Evolutionary conservation across 2,113 vertebrate genomes (phyloP).

Genomic region (Tricholaema leucomelas): DNA sequence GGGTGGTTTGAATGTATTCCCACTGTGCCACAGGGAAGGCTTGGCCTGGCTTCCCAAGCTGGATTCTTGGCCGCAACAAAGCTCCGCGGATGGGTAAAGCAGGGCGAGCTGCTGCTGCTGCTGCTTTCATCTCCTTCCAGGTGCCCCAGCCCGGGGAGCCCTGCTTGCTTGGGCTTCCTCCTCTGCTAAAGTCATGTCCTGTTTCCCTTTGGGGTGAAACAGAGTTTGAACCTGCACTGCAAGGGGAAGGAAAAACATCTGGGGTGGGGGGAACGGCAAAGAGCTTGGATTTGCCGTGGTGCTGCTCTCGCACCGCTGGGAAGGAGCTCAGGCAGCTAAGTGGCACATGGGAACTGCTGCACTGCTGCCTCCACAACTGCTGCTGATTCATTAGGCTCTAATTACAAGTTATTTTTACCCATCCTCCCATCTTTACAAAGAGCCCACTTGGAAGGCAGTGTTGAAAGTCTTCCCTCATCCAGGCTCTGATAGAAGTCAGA

Average conservation of each 20-base stretch:
- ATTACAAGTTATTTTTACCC: slow-evolving; percentile 56
- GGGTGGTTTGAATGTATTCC: slow-evolving; percentile 33
- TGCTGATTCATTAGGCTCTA: slow-evolving; percentile 51
- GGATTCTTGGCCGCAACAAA: neutral
- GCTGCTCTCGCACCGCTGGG: neutral
- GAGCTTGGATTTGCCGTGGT: fast-evolving
- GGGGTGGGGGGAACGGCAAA: neutral
- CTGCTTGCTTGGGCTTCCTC: neutral
- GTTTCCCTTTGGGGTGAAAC: neutral
- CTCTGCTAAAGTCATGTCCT: neutral
- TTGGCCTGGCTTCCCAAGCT: neutral
- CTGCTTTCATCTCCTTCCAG: neutral
- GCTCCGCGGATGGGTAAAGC: neutral
- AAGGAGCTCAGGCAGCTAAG: neutral
- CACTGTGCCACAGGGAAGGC: neutral
- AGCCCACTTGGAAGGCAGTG: neutral
- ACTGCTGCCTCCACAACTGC: slow-evolving; percentile 9
- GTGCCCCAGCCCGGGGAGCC: neutral
- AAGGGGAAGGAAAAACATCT: neutral
- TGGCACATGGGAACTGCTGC: neutral
- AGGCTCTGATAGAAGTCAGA: slow-evolving; percentile 20
- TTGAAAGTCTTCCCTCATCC: slow-evolving; percentile 19
- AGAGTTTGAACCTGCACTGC: neutral
- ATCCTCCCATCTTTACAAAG: slow-evolving; percentile 18
- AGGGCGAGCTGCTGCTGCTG: neutral